Evolutionary conservation across 2,797 vertebrate species (phyloP).

Genomic region (Poecile montanus): DNA sequence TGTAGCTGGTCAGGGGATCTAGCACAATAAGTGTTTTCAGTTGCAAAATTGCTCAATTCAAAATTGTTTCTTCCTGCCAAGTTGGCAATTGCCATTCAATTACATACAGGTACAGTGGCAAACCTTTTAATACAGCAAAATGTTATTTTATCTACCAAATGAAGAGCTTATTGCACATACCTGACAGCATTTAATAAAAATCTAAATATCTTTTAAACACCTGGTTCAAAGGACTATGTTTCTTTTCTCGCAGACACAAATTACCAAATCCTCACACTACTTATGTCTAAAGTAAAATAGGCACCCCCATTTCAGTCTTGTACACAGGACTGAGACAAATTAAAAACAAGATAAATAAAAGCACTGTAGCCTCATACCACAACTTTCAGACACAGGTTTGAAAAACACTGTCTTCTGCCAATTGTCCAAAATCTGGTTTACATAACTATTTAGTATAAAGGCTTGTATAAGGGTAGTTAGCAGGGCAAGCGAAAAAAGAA

Average conservation of each 20-base stretch:
- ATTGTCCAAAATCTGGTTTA: neutral
- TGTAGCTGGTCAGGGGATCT: neutral
- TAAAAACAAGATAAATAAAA: neutral
- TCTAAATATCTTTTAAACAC: neutral
- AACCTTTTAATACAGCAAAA: neutral
- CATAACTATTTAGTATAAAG: neutral
- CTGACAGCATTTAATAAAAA: neutral
- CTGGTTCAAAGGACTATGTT: neutral
- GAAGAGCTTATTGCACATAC: neutral
- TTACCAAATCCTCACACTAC: neutral
- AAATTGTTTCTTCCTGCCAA: neutral
- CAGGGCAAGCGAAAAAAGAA: neutral
- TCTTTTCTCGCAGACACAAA: neutral
- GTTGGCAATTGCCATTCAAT: neutral
- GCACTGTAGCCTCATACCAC: neutral
- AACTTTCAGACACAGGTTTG: neutral
- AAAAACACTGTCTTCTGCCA: neutral
- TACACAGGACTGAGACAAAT: neutral
- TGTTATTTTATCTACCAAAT: neutral
- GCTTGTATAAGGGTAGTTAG: neutral
- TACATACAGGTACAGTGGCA: neutral
- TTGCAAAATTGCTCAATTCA: constrained; percentile 22
- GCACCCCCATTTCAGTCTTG: neutral
- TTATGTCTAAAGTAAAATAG: neutral
- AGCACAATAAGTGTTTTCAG: neutral